Base-by-base conservation (phyloP, 2,888 invertebrate species). In the Ormyrus thymus region DNA sequence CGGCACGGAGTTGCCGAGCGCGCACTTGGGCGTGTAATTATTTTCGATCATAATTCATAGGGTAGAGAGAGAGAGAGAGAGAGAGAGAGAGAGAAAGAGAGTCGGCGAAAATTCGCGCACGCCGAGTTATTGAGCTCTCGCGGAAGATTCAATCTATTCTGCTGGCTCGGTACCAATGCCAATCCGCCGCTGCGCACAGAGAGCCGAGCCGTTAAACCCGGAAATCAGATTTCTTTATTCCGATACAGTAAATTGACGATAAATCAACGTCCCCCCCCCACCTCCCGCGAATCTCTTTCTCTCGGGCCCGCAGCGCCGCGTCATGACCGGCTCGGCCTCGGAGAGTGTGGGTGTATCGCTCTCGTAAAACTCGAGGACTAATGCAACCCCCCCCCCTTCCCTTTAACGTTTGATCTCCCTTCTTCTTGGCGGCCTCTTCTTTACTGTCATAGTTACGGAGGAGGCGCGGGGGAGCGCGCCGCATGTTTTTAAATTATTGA, bases 201-300 rank as follows among this genome's bases (percentile, higher is more conserved):
- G 56, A 51, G 55, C 53, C 64, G 70, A 69, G 61, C 77, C 73
- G 80, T 76, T 76, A 64, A 76, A 77, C 80, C 75, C 78, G 78
- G 73, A 81, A 78, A 81, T 81, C 76, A 78, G 78, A 81, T 78
- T 81, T 81, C 76, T 78, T 81, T 76, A 78, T 76, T 78, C 69
- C 76, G 76, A 81, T 81, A 81, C 76, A 70, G 76, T 70, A 78
- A 81, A 81, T 81, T 78, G 78, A 73, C 76, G 79, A 83, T 82
- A 82, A 81, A 82, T 82, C 83, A 81, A 71, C 59, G 82, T 79
- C 77, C 13, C 48, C n/a, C 68, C 6, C 64, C 66, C 58, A 71
- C 76, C 29, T 29, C 29, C 29, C 29, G 29, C 29, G 29, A 29
- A 29, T 59, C 58, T 55, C 9, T 70, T 46, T 56, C 46, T 43